A percentile compares a stretch with the other conserved stretches of the same genome.
Evolutionary conservation across 2,797 vertebrate genomes (phyloP).

Genomic region (Brachymystax lenok): DNA sequence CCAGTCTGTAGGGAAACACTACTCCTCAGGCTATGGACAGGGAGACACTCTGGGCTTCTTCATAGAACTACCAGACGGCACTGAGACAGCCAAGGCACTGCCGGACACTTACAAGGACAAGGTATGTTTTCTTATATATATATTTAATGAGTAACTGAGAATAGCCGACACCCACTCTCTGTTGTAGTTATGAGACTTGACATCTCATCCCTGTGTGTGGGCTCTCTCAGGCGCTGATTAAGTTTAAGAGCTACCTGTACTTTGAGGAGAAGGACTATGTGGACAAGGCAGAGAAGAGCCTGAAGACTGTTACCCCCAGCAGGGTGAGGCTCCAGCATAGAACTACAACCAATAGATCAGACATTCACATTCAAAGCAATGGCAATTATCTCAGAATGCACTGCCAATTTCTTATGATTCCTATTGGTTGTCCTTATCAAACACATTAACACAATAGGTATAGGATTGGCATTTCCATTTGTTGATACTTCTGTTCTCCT

Average conservation of each 20-base stretch:
- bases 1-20: conserved; percentile 93
- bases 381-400: not conserved
- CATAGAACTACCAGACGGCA: conserved; percentile 88
- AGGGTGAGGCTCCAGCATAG: conserved; percentile 74
- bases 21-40: conserved; percentile 88
- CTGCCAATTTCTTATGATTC: no score
- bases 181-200: no score
- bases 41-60: conserved; percentile 93
- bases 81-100: conserved; percentile 89
- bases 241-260: conserved; percentile 98
- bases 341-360: not conserved
- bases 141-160: no score
- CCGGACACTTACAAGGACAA: conserved; percentile 99
- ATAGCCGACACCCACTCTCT: not conserved
- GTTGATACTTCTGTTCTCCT: not conserved
- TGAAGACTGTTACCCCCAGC: conserved; percentile 84
- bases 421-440: not conserved
- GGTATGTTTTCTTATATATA: conserved; percentile 63
- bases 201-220: not conserved
- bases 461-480: not conserved
- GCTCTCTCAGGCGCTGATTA: conserved; percentile 88
- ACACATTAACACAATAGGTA: not conserved
- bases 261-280: conserved; percentile 99
- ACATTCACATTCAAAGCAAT: not conserved
- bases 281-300: conserved; percentile 96